phyloP scores from a whole-genome alignment of 2,797 vertebrate genomes.

The Myotis myotis region DNA sequence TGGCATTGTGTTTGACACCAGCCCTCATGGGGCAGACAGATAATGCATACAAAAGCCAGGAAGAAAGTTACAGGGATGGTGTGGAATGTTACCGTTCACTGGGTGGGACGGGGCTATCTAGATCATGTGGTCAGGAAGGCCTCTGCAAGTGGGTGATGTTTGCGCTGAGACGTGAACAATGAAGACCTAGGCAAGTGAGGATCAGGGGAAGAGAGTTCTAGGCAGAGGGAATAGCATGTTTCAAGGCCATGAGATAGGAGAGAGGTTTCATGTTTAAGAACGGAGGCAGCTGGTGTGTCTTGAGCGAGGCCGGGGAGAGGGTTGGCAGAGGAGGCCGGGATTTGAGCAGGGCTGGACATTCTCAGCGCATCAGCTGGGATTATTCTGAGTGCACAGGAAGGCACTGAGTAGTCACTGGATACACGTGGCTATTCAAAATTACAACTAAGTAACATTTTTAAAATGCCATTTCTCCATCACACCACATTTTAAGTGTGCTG shows the following conservation, averaged over 20 bases:
- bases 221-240: background rate
- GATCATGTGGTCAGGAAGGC: background rate
- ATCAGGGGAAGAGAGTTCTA: background rate
- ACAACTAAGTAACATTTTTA: background rate
- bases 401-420: background rate
- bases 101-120: background rate
- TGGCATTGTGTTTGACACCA: background rate
- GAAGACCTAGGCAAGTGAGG: background rate
- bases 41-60: accelerated
- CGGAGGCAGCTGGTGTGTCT: background rate
- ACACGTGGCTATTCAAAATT: background rate
- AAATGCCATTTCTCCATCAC: background rate
- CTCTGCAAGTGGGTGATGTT: background rate
- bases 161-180: background rate
- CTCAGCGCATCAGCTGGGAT: background rate
- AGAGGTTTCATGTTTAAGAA: background rate
- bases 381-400: background rate
- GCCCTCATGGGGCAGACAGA: background rate
- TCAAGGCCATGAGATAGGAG: background rate
- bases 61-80: accelerated
- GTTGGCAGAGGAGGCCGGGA: background rate
- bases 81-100: accelerated
- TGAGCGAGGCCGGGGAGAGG: background rate
- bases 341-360: background rate
- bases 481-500: background rate